These are phyloP conservation scores for Mycalesis mineus DNA, from an alignment of 2,888 invertebrate genomes.

Conservation along the genomic window DNA sequence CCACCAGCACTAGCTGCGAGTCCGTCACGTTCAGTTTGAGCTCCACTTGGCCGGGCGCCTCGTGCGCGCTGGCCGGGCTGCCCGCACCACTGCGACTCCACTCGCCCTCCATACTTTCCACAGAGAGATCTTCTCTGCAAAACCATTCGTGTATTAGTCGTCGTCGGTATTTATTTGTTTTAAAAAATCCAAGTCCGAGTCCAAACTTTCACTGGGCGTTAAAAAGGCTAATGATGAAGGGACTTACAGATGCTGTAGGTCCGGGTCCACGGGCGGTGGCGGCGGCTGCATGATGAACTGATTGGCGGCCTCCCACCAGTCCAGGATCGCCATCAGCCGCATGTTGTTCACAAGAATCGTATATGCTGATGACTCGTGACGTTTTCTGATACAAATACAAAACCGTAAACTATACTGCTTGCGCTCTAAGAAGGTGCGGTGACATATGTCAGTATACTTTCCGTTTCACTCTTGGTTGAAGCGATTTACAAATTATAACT, in stretches of 20 bases:
- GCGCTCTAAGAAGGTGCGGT: too few relatives aligned
- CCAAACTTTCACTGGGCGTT: too few relatives aligned
- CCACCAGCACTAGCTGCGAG: constrained; percentile 96
- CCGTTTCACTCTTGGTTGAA: too few relatives aligned
- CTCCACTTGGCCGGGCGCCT: constrained; percentile 79
- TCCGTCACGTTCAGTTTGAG: constrained; percentile 95
- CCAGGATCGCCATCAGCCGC: constrained; percentile 94
- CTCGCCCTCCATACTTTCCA: constrained; percentile 20
- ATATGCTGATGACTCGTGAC: constrained; percentile 84
- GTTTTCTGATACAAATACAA: constrained; percentile 65
- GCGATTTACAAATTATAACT: too few relatives aligned
- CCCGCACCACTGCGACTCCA: constrained; percentile 10
- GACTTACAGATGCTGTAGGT: constrained; percentile 45
- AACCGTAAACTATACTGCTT: neutral
- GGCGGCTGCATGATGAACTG: constrained; percentile 85
- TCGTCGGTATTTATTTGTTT: too few relatives aligned
- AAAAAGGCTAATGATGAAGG: too few relatives aligned
- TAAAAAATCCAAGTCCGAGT: too few relatives aligned
- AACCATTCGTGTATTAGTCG: too few relatives aligned
- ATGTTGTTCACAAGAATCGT: constrained; percentile 95
- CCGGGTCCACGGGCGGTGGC: constrained; percentile 51
- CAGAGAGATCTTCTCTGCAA: constrained; percentile 39
- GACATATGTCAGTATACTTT: too few relatives aligned
- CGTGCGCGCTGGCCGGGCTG: constrained; percentile 43
- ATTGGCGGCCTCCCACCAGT: constrained; percentile 93